These are phyloP conservation scores for Aricia agestis DNA, from an alignment of 1,140 invertebrate species.

Conservation along the genomic window DNA sequence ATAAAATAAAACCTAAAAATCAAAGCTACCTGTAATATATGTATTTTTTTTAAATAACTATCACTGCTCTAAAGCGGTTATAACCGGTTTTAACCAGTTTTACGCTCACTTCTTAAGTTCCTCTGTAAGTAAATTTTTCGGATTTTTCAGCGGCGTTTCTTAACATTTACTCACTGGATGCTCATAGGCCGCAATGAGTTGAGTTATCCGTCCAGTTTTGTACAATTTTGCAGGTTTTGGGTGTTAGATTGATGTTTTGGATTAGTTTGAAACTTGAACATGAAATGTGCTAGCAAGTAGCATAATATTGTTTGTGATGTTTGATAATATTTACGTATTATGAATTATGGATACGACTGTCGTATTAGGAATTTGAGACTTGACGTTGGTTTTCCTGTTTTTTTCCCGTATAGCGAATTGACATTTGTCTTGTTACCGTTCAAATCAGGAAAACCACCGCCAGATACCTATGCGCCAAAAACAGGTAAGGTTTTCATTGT, in stretches of 20 bases:
- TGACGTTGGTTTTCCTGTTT: no score
- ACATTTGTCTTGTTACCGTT: neutral
- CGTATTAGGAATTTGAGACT: no score
- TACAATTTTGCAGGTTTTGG: conserved; percentile 63
- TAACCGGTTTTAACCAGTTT: neutral
- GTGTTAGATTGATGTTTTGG: conserved; percentile 26
- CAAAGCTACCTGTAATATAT: no score
- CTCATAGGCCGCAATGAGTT: conserved; percentile 64
- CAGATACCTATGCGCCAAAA: neutral
- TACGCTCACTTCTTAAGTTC: neutral
- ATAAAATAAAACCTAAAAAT: no score
- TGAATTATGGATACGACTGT: no score
- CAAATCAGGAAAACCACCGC: neutral
- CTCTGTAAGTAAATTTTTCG: neutral
- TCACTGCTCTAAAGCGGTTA: neutral
- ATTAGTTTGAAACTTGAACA: conserved; percentile 19
- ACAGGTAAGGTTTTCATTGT: neutral
- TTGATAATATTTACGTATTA: no score
- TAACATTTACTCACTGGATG: neutral
- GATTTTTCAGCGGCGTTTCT: neutral
- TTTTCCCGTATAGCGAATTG: no score
- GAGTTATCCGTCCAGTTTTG: conserved; percentile 74
- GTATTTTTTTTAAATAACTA: neutral
- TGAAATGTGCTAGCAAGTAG: no score
- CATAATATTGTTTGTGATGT: no score